Evolutionary conservation across 2,888 invertebrate species (phyloP), one percentile per base, ranked within the genome.

Genomic region (Lasioglossum malachurum): DNA sequence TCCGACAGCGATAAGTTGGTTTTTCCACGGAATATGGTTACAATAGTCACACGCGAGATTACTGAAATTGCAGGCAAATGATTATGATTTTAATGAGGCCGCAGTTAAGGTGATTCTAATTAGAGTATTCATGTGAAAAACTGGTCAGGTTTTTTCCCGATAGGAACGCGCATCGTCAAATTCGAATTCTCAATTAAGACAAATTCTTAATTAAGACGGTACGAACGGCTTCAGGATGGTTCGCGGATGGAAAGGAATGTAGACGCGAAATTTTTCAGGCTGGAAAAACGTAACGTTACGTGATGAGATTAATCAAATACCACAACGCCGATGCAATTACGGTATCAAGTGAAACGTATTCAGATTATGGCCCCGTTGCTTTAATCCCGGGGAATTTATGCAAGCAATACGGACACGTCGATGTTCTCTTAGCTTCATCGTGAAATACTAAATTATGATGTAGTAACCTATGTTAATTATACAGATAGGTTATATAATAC

Each of bases 391-490:
- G n/a, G 38, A 76, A 81, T 83, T 86, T 81, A 60, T 41, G 57
- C 64, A 35, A 67, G 83, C 80, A 69, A 57, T 41, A 35, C 60
- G 57, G n/a, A 74, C 23, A 78, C 76, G 16, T 57, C 78, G 77
- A 57, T 53, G 80, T 69, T 78, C 73, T 60, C 77, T 71, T 69
- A 12, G 82, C 71, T 85, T 72, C 79, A 76, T 77, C 78, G 72
- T 72, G 83, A 87, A 83, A 79, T 60, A 74, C 44, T 71, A 75
- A 82, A 84, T 84, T 87, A 81, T 77, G 75, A 81, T 69, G 74
- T 73, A 74, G 44, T 60, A 82, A 82, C 53, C 60, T 64, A 35
- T 67, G 77, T 57, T 89, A 85, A 89, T 87, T 82, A 80, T 53
- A 35, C 73, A n/a, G 49, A 78, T 46, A 67, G 64, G 64, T 78